Evolutionary conservation across 2,888 invertebrate genomes (phyloP), one percentile per base, ranked within the genome.

Genomic region (Acrobasis suavella): DNA sequence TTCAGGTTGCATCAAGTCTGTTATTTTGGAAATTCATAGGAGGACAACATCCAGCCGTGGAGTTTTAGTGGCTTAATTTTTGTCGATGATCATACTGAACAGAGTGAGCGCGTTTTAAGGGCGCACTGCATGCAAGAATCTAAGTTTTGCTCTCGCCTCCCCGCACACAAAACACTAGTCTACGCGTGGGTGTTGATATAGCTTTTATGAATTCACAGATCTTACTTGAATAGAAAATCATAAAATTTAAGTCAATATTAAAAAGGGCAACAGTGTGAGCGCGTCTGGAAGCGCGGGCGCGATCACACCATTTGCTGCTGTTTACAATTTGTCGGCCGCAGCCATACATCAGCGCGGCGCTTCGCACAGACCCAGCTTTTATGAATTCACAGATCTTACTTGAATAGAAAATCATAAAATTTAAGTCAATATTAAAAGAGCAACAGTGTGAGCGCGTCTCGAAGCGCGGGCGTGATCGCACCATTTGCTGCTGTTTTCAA

Each of bases 401-500:
- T 22, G 22, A 22, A 22, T 22, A 22, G 22, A 22, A 22, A 22
- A 1, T 84, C 89, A 88, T 88, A 89, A 89, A 89, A 87, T 83
- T 83, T 81, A 75, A 74, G 72, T 81, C 75, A 7, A 46, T 14
- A 46, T 46, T n/a, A 46, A 46, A 14, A n/a, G 1, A 8, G 6
- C 14, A 46, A 71, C 74, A 81, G 72, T 83, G 83, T 83, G 75
- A 77, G 77, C 71, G 46, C 46, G n/a, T 64, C 67, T n/a, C 14
- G 5, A 32, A 32, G 12, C 68, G 74, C 50, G 72, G 70, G 74
- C 76, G 81, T 78, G 80, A 86, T 82, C 87, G 87, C 82, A 74
- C 88, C 89, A 89, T 89, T 89, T 87, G 83, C 83, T 82, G 76
- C 83, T 85, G 84, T 87, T 87, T 87, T 84, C 89, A 89, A 89